These are phyloP conservation scores for Muscicapa adusta DNA, from an alignment of 2,113 vertebrate genomes.

Conservation along the genomic window DNA sequence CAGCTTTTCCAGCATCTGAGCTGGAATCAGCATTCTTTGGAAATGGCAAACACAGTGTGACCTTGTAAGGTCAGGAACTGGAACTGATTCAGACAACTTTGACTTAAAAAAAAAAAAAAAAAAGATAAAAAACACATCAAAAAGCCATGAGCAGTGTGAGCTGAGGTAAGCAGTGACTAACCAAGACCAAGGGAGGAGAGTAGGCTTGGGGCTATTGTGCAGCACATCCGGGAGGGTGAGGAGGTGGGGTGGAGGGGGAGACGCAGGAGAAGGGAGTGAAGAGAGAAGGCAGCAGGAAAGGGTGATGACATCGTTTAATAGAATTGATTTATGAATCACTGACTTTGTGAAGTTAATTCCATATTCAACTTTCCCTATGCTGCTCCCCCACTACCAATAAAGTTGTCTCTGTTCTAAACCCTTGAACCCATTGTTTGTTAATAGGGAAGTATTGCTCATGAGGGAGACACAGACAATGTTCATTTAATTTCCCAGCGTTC, in stretches of 20 bases:
- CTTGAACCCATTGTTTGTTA: conserved; percentile 54
- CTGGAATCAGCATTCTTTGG: not conserved
- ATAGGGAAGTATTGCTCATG: conserved; percentile 55
- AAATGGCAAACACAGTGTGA: not conserved
- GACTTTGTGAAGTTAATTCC: conserved; percentile 41
- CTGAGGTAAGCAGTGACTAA: conserved; percentile 29
- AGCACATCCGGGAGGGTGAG: not conserved
- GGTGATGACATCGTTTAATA: conserved; percentile 36
- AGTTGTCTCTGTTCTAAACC: conserved; percentile 17
- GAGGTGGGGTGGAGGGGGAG: not conserved
- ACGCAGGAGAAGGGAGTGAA: not conserved
- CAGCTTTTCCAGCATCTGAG: not conserved
- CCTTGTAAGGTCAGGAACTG: conserved; percentile 8
- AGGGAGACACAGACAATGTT: conserved; percentile 28
- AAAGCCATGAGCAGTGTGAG: not conserved
- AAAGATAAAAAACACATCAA: not conserved
- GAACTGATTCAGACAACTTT: not conserved
- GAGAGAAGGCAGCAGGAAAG: conserved; percentile 15
- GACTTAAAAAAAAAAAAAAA: not conserved
- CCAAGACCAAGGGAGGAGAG: not conserved
- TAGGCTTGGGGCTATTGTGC: not conserved
- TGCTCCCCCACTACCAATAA: not conserved
- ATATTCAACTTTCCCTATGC: not conserved
- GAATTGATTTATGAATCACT: conserved; percentile 43
- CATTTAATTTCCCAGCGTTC: conserved; percentile 42